Evolutionary conservation across 2,113 vertebrate species (phyloP), one percentile per base, ranked within the genome.

Genomic region (Alligator mississippiensis): DNA sequence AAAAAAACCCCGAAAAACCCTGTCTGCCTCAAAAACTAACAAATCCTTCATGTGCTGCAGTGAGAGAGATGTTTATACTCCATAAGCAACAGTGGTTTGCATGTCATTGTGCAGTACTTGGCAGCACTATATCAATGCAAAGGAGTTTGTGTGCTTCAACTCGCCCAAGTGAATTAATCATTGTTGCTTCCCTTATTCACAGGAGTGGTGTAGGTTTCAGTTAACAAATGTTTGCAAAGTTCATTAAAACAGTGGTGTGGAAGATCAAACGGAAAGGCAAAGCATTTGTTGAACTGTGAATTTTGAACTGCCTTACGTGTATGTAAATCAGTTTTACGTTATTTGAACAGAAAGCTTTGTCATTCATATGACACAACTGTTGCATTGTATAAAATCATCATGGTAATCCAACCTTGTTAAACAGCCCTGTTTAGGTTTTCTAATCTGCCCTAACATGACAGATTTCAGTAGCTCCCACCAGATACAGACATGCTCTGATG

Each of bases 41-140:
- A 0, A 18, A 2, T 3, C 47, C 57, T 22, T 1, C 17, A 2
- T 47, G 10, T 24, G 0, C 1, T 38, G 54, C 15, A 4, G 5
- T 16, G 25, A 70, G 66, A 34, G 38, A 61, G 47, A 25, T 4
- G 9, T 30, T 19, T 47, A 1, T 57, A 38, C 64, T 80, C n/a
- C 0, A 9, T 4, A n/a, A 21, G 22, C 0, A 8, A 14, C 0
- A 0, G 10, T 22, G 55, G 12, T 21, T 3, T 19, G 38, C 25
- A 54, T 61, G 38, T 17, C 0, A 0, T 0, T 3, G 18, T 5
- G 10, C 1, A 1, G 3, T 24, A 22, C 70, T 47, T 74, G 34
- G 22, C 25, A 38, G 34, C 24, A 7, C 13, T 72, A 21, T 22
- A 72, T 34, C 68, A 22, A 12, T 5, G 38, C 22, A 34, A 72